Conservation (phyloP, 2,888 invertebrate species). For the Chydorus sphaericus region DNA sequence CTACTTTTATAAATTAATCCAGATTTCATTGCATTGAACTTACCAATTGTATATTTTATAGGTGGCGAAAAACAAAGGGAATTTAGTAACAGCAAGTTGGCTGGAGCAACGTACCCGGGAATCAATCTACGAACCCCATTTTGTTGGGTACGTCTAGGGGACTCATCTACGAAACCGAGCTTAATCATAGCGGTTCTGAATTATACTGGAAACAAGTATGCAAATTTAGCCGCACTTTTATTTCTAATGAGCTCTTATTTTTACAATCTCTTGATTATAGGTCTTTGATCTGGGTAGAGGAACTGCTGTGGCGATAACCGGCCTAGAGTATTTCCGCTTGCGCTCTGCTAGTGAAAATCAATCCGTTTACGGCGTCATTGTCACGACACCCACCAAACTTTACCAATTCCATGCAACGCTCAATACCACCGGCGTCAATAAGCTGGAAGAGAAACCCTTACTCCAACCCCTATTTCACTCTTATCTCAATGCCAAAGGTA, state of each 20-base stretch:
- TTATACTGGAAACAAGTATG: constrained; percentile 73
- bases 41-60: constrained; percentile 28
- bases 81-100: constrained; percentile 81
- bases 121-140: constrained; percentile 63
- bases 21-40: neutral
- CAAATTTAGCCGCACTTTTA: constrained; percentile 8
- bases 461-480: constrained; percentile 63
- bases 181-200: constrained; percentile 53
- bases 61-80: constrained; percentile 42
- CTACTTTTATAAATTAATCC: too few relatives aligned
- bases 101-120: constrained; percentile 64
- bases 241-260: neutral
- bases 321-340: constrained; percentile 64
- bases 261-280: constrained; percentile 32
- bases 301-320: constrained; percentile 64
- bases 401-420: constrained; percentile 72
- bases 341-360: constrained; percentile 35
- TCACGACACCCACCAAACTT: constrained; percentile 64
- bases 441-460: constrained; percentile 56
- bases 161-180: constrained; percentile 75
- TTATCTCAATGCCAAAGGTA: constrained; percentile 55
- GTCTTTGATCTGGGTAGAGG: constrained; percentile 77
- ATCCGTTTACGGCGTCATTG: constrained; percentile 58
- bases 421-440: constrained; percentile 28
- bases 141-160: constrained; percentile 81